phyloP scores from a whole-genome alignment of 1,140 invertebrate species.

The Nixonia krombeini region DNA sequence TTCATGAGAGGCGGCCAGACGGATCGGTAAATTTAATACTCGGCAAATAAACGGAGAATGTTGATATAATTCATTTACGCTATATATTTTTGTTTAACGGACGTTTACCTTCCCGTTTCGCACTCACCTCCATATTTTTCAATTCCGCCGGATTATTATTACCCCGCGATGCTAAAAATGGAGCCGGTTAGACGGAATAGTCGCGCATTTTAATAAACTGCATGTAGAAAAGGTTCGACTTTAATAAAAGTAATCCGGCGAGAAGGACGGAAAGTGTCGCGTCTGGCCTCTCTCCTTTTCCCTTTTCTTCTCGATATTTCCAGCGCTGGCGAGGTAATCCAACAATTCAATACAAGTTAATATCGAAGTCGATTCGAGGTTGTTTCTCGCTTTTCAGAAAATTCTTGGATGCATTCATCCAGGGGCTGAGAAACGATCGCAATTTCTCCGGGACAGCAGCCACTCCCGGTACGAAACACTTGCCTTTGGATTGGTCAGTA shows the following conservation, averaged over 20 bases:
- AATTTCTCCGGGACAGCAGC: conserved; percentile 34
- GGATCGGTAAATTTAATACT: conserved; percentile 21
- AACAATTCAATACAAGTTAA: conserved; percentile 40
- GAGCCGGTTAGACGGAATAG: too few species aligned
- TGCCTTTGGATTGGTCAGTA: conserved; percentile 37
- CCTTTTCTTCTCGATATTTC: conserved; percentile 10
- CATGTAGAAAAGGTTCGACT: too few species aligned
- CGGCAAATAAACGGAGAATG: too few species aligned
- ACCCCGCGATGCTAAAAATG: too few species aligned
- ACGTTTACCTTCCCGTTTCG: too few species aligned
- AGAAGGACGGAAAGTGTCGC: conserved; percentile 17
- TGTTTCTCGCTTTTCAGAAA: conserved; percentile 36
- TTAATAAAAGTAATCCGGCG: conserved; percentile 23
- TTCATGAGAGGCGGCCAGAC: too few species aligned
- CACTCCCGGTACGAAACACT: conserved; percentile 29
- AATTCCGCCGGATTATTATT: too few species aligned
- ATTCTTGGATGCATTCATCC: conserved; percentile 35
- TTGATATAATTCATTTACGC: too few species aligned
- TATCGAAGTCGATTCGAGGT: conserved; percentile 35
- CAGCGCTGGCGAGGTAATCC: conserved; percentile 32
- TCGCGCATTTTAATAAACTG: too few species aligned
- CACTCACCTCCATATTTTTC: too few species aligned
- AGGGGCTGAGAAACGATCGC: conserved; percentile 41
- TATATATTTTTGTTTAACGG: too few species aligned
- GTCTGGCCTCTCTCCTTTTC: conserved; percentile 2